Evolutionary conservation across 2,797 vertebrate genomes (phyloP), one percentile per base, ranked within the genome.

Genomic region (Lemur catta): DNA sequence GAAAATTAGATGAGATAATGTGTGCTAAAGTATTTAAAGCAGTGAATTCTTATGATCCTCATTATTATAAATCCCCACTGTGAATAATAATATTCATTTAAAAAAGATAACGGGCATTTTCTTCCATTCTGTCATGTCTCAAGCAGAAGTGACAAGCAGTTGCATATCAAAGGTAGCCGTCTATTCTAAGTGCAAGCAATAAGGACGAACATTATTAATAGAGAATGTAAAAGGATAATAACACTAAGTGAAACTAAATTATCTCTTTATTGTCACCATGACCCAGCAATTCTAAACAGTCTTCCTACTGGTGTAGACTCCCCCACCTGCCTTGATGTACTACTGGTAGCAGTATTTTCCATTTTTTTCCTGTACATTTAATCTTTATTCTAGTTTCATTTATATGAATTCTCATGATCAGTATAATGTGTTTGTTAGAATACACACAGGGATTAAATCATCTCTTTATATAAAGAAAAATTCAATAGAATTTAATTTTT

Each of bases 281-380:
- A 26, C 7, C 10, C 38, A 57, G 4, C 10, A 90, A 48, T 41
- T 52, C 24, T 22, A 84, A 91, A 74, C 1, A 41, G 9, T 7
- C 2, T 43, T 50, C 4, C 8, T 76, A 2, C 33, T 41, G 7
- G 6, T 24, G 0, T 33, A 41, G 7, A 48, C 5, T 26, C 9
- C 33, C 13, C 22, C 3, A 38, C 0, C n/a, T 26, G 28, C 50
- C 3, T 28, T 28, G 11, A 6, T 50, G 5, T 0, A 35, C 14
- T 48, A 63, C 10, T 26, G 15, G 22, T 35, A 80, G 41, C 14
- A 46, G 1, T 35, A 12, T 55, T 86, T 78, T 74, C 48, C 4
- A 61, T 46, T 35, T 52, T 74, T 86, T 78, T 89, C 8, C 26
- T n/a, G 2, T 71, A 57, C 6, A 8, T 84, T 65, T 76, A 88